A percentile compares a stretch with the other conserved stretches of the same genome.
Evolutionary conservation across 2,113 vertebrate species (phyloP).

Genomic region (Dromas ardeola): DNA sequence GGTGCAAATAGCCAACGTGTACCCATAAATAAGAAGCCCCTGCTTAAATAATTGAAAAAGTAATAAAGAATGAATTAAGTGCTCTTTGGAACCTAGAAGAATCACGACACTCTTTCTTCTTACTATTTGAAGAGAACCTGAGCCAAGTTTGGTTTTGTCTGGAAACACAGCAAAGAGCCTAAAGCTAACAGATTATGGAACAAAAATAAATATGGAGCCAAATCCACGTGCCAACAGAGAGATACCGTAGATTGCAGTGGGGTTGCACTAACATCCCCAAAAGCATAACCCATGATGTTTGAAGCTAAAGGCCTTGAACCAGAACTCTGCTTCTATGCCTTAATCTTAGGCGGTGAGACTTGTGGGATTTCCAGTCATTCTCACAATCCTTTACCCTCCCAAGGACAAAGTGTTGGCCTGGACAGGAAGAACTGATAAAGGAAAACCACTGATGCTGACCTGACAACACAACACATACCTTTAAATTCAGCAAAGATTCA

Average conservation of each 20-base stretch:
- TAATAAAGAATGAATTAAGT: neutral
- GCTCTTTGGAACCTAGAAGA: neutral
- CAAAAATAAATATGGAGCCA: neutral
- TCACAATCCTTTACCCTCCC: neutral
- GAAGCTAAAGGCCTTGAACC: neutral
- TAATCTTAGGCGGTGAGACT: neutral
- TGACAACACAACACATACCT: neutral
- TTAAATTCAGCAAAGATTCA: neutral
- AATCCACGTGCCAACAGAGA: neutral
- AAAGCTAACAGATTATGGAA: neutral
- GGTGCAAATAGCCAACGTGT: neutral
- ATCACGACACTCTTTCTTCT: neutral
- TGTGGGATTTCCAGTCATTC: neutral
- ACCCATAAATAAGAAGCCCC: neutral
- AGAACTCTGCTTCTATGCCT: neutral
- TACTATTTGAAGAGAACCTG: neutral
- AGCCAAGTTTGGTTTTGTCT: neutral
- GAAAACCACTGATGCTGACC: neutral
- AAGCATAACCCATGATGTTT: neutral
- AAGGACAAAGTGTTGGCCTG: neutral
- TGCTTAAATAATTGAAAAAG: neutral
- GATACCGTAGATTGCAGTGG: neutral
- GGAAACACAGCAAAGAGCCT: neutral
- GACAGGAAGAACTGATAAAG: fast-evolving
- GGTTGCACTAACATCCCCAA: neutral